Base-by-base conservation (phyloP, 2,797 vertebrate genomes). In the Myotis planiceps region DNA sequence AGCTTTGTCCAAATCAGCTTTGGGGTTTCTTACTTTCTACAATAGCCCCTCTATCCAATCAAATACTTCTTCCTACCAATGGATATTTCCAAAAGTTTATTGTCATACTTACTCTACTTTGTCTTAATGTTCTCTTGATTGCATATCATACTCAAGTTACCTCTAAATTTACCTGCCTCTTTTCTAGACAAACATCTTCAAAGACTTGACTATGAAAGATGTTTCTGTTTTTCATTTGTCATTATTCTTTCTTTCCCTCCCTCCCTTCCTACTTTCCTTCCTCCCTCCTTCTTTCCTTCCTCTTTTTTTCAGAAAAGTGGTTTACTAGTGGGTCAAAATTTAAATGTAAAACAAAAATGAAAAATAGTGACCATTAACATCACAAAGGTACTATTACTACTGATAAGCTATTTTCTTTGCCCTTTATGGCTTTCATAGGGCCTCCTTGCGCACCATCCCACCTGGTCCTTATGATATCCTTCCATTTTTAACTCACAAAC, bases 321-420 rank as follows among this genome's bases (percentile, higher is more conserved):
- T 75, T 92, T 65, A 76, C 81, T 16, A 85, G n/a, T 42, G 76
- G 39, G 3, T 32, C 23, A n/a, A 92, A 83, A 85, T 88, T 80
- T 79, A 82, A 93, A 83, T 74, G 82, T n/a, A 23, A 83, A 92
- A 68, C n/a, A 81, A 45, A 72, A 82, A 47, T 34, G 71, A 80
- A 89, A 83, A 75, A 27, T 3, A 68, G 27, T 18, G 23, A 68
- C 18, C 15, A 7, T 47, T 55, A 49, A 51, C 45, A 72, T 42
- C 8, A 27, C 5, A 6, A 69, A 78, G 25, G 21, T 29, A 45
- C 10, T 37, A 34, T n/a, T 42, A 37, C 15, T 39, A 45, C 65
- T 45, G 63, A 2, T 25, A 49, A 68, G 42, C 3, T 37, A 7
- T 49, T 87, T 86, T 71, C 37, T 42, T 51, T 63, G 27, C 6